A percentile compares a stretch with the other conserved stretches of the same genome.
Evolutionary conservation across 92 coral and sea anemone species (phyloP).

Genomic region (Pocillopora meandrina): DNA sequence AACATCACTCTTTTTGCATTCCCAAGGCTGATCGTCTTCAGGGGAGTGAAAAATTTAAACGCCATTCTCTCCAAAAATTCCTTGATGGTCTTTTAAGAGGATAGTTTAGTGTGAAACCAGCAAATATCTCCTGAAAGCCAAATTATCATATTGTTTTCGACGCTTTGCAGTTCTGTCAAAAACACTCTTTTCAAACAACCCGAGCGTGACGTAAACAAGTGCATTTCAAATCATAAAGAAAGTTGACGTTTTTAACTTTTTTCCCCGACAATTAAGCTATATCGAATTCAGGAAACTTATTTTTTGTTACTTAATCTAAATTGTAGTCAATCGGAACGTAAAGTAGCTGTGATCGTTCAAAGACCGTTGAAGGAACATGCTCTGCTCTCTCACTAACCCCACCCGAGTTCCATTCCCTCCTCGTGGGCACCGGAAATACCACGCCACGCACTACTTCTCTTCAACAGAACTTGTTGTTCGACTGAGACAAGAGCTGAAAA

Average conservation of each 20-base stretch:
- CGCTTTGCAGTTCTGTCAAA: neutral
- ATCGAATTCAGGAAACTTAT: neutral
- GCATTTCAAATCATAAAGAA: neutral
- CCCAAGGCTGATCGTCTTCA: neutral
- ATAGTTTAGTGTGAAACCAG: neutral
- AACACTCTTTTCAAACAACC: constrained; percentile 9
- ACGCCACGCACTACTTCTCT: constrained; percentile 14
- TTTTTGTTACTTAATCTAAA: too few relatives aligned
- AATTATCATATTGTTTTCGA: constrained; percentile 30
- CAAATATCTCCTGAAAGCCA: neutral
- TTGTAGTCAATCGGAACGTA: neutral
- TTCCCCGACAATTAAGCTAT: neutral
- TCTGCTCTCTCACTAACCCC: constrained; percentile 1
- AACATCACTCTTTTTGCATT: neutral
- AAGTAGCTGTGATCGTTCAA: neutral
- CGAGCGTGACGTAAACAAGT: constrained; percentile 36
- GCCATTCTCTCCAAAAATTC: neutral
- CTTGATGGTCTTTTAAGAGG: too few relatives aligned
- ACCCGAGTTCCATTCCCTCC: constrained; percentile 20
- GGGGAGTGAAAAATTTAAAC: neutral
- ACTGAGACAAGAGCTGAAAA: neutral
- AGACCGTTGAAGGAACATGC: neutral
- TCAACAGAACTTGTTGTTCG: constrained; percentile 24
- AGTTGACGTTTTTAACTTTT: neutral
- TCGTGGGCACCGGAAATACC: constrained; percentile 18